Base-by-base conservation (phyloP, 2,888 invertebrate genomes). In the Formica aserva region DNA sequence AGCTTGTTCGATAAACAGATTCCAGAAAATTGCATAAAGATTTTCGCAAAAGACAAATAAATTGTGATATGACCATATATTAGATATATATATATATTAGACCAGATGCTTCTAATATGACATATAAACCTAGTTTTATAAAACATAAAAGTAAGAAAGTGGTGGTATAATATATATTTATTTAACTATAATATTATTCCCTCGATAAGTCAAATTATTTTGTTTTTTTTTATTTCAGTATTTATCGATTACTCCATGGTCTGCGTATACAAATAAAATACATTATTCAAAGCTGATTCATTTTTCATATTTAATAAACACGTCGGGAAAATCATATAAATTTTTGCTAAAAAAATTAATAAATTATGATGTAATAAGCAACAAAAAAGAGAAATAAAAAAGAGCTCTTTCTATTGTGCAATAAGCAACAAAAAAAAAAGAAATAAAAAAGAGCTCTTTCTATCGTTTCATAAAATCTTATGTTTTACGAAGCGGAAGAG, bases 271-370 rank as follows among this genome's bases (percentile, higher is more conserved):
- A 62, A 35, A n/a, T 62, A 41, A 41, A 15, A 22, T 9, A 1
- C 15, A 22, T 62, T 11, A 41, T n/a, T 45, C 63, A 45, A 38
- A 45, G 62, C 15, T 45, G 11, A 29, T 29, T 9, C 8, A 62
- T n/a, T 63, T 75, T 75, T 63, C 8, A 22, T 38, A 72, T 72
- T 60, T 72, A 72, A 38, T 26, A 57, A 38, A 38, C 18, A 35
- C 57, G 18, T 57, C 6, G 1, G 13, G 15, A 71, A 55, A 52
- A 18, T 35, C 15, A 35, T 52, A 52, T 8, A 13, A 0, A 55
- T 22, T 71, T 71, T 71, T 9, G 13, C 18, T 57, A 13, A 11
- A 26, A 5, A 71, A 5, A 48, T 22, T 18, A 26, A 35, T 55
- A 57, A 72, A 6, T 60, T 6, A 29, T 26, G 1, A 38, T 52